These are phyloP conservation scores for Myiothlypis coronata DNA, from an alignment of 2,797 vertebrate species.

Conservation along the genomic window DNA sequence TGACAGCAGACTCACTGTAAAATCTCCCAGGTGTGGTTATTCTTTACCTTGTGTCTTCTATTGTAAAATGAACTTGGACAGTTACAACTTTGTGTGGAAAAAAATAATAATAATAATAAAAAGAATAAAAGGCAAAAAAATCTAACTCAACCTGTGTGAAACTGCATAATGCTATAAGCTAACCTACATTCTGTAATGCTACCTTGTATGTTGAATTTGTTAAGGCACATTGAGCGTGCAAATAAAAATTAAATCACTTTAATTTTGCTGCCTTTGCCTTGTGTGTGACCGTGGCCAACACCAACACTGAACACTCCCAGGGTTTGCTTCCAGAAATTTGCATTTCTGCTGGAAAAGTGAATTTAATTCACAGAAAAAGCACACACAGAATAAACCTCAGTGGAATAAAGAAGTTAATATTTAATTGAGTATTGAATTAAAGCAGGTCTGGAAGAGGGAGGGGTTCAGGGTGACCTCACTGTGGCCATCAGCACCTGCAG, in stretches of 20 bases:
- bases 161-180: constrained; percentile 77
- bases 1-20: constrained; percentile 63
- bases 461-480: background rate
- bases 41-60: constrained; percentile 78
- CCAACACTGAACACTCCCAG: rapidly evolving
- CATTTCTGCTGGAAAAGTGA: background rate
- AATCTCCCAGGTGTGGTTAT: constrained; percentile 70
- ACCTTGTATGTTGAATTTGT: constrained; percentile 86
- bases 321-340: background rate
- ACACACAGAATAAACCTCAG: too few relatives aligned
- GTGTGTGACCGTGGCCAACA: background rate
- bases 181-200: constrained; percentile 80
- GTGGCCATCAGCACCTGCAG: background rate
- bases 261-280: background rate
- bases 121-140: constrained; percentile 50
- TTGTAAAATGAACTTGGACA: constrained; percentile 74
- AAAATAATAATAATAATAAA: background rate
- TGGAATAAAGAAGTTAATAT: too few relatives aligned
- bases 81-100: constrained; percentile 68
- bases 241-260: constrained; percentile 86
- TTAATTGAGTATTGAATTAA: rapidly evolving
- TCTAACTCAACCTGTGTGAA: constrained; percentile 73
- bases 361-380: background rate
- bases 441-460: too few relatives aligned
- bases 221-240: constrained; percentile 83